Percentiles rank a stretch among this genome's conserved stretches.
Evolutionary conservation across 2,888 invertebrate species (phyloP).

Genomic region (Galeopsomyia nigrocyanea): DNA sequence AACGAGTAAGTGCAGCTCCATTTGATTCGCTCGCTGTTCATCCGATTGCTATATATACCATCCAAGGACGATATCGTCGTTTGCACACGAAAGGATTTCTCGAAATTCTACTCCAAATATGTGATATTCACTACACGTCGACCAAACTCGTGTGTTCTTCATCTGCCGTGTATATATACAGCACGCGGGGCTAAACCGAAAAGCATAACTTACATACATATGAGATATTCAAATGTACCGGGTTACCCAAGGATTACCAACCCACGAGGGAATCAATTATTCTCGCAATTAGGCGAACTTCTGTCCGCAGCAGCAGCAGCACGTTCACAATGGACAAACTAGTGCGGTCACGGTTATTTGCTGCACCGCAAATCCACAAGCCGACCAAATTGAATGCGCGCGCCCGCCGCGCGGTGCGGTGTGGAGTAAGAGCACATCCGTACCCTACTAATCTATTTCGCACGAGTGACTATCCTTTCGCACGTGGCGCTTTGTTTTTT

Average conservation of each 20-base stretch:
- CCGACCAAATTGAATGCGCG: constrained; percentile 33
- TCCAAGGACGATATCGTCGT: no score
- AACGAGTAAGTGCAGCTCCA: no score
- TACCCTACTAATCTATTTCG: constrained; percentile 44
- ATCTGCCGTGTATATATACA: no score
- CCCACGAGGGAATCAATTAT: constrained; percentile 44
- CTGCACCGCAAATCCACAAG: constrained; percentile 29
- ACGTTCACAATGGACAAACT: constrained; percentile 17
- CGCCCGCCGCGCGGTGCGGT: no score
- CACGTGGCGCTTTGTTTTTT: neutral
- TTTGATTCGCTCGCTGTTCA: neutral
- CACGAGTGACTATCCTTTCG: neutral
- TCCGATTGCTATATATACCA: neutral
- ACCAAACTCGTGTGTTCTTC: no score
- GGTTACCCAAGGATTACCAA: constrained; percentile 20
- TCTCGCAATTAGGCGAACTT: constrained; percentile 46
- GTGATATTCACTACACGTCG: no score
- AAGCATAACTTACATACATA: constrained; percentile 44
- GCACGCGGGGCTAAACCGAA: neutral
- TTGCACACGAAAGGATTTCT: no score
- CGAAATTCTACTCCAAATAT: no score
- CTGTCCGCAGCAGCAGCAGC: constrained; percentile 30
- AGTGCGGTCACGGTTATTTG: constrained; percentile 19
- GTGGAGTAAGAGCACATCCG: constrained; percentile 20
- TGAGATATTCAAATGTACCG: constrained; percentile 48